Conservation (phyloP, 2,888 invertebrate species). For the Habrosyne pyritoides region DNA sequence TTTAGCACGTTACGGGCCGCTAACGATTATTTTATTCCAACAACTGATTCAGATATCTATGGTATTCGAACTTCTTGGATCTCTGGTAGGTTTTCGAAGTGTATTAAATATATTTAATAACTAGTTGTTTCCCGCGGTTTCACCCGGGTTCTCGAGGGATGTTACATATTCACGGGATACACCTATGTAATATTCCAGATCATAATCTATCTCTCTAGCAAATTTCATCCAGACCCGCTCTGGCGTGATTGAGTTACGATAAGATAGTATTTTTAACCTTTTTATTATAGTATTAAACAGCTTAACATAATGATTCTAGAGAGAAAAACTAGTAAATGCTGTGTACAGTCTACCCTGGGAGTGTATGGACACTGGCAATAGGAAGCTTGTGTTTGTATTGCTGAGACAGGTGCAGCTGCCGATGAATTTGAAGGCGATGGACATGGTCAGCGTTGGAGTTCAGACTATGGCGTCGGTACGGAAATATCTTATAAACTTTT, state of each 20-base stretch:
- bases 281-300: too few relatives aligned
- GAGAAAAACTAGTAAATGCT: conserved; percentile 15
- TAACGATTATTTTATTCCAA: conserved; percentile 30
- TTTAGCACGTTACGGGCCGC: conserved; percentile 21
- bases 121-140: not conserved
- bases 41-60: conserved; percentile 38
- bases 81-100: conserved; percentile 18
- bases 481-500: not conserved
- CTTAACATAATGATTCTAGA: conserved; percentile 4
- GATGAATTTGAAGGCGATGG: conserved; percentile 34
- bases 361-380: conserved; percentile 33
- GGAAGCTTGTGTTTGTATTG: conserved; percentile 28
- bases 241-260: too few relatives aligned
- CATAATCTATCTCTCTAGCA: too few relatives aligned
- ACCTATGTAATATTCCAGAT: too few relatives aligned
- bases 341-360: conserved; percentile 38
- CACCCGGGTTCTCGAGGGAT: too few relatives aligned
- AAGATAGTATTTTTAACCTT: too few relatives aligned
- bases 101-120: not conserved
- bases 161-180: too few relatives aligned
- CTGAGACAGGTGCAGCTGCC: conserved; percentile 31
- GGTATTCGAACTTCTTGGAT: conserved; percentile 36
- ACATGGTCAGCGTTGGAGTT: conserved; percentile 35
- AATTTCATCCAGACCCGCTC: too few relatives aligned
- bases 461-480: conserved; percentile 37